Base-by-base conservation (phyloP, 2,888 invertebrate species). In the Empis stercorea region DNA sequence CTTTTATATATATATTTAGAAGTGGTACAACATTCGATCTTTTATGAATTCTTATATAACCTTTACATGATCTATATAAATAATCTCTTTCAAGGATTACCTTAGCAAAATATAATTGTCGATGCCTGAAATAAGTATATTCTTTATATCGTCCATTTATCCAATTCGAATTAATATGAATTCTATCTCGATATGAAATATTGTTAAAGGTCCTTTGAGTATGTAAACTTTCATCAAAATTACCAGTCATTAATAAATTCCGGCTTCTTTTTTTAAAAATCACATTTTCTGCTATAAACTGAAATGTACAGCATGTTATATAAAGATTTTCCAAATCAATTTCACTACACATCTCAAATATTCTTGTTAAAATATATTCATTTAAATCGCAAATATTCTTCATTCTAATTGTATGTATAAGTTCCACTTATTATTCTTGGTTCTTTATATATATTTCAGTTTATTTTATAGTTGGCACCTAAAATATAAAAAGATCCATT, bases 31-130 rank as follows among this genome's bases (percentile, higher is more conserved):
- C 43, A 54, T 57, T 54, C 56, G 65, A 20, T 2, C 68, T 59
- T 13, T 52, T 56, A 46, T 68, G 59, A 40, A 61, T 58, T 4
- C 65, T 59, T 23, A 68, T 50, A 47, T 61, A 64, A 17, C 58
- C 56, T 5, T 72, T 73, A 54, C 73, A 68, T 40, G 76, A 73
- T 51, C 77, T 68, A 71, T 77, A 79, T 1, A 80, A 54, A 30
- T 58, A 58, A 16, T 74, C 64, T 1, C 62, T 63, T 10, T 74
- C 72, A 32, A 80, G 55, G 43, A 70, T 64, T 10, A 80, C 55
- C 68, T 75, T 75, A 38, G 79, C 75, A 58, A 76, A 70, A 51
- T 70, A 68, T 60, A 72, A 74, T 39, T 61, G 61, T 6, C 59
- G 59, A 43, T 71, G 68, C 41, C 68, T 68, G 46, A 72, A 68